Evolutionary conservation across 2,888 invertebrate species (phyloP).

Genomic region (Cacoxenus indagator): DNA sequence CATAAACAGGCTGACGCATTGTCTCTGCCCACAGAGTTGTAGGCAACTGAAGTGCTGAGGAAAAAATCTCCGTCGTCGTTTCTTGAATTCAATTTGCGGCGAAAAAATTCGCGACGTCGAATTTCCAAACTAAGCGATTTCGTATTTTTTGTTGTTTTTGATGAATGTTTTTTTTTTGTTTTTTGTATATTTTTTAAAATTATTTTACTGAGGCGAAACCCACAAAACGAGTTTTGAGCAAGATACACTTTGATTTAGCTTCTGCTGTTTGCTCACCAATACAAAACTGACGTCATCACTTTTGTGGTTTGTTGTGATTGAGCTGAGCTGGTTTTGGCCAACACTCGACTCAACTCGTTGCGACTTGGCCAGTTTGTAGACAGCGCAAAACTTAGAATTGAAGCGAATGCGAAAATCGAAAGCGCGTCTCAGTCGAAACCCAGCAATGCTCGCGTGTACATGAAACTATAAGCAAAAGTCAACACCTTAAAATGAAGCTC

Average conservation of each 20-base stretch:
- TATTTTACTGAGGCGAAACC: conserved; percentile 31
- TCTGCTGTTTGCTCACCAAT: conserved; percentile 28
- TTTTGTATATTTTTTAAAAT: conserved; percentile 42
- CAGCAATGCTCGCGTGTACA: conserved; percentile 61
- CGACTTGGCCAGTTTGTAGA: conserved; percentile 25
- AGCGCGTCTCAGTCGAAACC: conserved; percentile 56
- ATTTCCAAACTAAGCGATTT: conserved; percentile 63
- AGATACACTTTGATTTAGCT: conserved; percentile 30
- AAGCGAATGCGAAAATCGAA: conserved; percentile 40
- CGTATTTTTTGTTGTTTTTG: neutral
- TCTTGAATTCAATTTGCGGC: conserved; percentile 43
- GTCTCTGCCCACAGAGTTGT: conserved; percentile 5
- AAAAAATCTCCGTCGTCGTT: conserved; percentile 13
- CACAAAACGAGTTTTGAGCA: conserved; percentile 57
- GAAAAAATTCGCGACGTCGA: conserved; percentile 34
- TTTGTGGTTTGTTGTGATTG: conserved; percentile 53
- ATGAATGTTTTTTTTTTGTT: conserved; percentile 31
- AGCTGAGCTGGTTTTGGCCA: conserved; percentile 33
- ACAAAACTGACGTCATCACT: conserved; percentile 57
- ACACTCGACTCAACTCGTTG: conserved; percentile 26
- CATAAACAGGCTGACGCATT: conserved; percentile 37
- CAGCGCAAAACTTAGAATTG: conserved; percentile 19
- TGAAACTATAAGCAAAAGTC: neutral
- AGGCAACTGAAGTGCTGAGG: neutral
- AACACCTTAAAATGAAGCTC: conserved; percentile 15